Evolutionary conservation across 1,140 invertebrate genomes (phyloP).

Genomic region (Caerostris extrusa): DNA sequence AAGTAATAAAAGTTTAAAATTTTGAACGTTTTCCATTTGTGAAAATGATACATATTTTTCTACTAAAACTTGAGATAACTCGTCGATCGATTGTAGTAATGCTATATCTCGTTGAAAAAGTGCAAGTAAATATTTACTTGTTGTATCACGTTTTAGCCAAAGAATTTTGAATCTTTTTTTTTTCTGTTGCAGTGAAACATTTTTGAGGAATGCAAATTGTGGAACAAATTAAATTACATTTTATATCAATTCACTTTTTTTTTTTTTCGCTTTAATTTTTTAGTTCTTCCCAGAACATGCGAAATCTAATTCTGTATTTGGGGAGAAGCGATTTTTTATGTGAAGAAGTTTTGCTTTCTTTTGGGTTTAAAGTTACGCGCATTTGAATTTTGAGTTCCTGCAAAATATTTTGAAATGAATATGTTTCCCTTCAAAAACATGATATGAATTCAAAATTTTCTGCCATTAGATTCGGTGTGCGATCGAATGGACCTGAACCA

Average conservation of each 20-base stretch:
- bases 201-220: not conserved
- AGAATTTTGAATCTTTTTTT: not conserved
- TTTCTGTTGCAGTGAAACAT: not conserved
- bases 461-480: no score
- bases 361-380: not conserved
- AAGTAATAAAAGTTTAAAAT: no score
- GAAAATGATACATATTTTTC: no score
- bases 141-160: not conserved
- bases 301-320: not conserved
- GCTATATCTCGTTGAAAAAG: not conserved
- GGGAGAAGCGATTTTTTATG: not conserved
- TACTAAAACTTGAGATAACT: no score
- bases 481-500: no score
- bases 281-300: not conserved
- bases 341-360: not conserved
- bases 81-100: no score
- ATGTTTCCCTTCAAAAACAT: not conserved
- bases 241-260: not conserved
- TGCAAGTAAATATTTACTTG: not conserved
- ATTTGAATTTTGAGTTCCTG: not conserved
- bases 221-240: slow-evolving; percentile 10
- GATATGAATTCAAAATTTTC: not conserved
- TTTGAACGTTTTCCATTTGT: no score
- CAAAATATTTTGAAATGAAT: not conserved
- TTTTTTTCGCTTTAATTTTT: not conserved